Percentiles rank a stretch among this genome's conserved stretches.
phyloP scores from a whole-genome alignment of 2,113 vertebrate genomes.

The Bubo bubo region DNA sequence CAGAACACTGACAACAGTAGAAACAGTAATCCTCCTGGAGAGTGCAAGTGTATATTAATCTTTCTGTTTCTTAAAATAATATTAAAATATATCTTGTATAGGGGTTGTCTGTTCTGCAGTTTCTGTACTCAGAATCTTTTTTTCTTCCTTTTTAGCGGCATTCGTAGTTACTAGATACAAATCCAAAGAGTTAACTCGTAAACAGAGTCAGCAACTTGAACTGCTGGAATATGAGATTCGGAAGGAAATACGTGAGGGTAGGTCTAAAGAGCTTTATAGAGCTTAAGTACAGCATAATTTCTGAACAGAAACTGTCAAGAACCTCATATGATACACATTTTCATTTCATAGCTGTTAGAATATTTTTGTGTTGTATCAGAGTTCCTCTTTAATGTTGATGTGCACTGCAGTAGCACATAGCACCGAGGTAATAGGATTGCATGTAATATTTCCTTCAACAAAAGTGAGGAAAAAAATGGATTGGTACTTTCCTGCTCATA shows the following conservation, averaged over 20 bases:
- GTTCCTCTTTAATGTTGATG: background rate
- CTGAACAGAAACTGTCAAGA: slow-evolving; percentile 1
- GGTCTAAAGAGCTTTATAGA: slow-evolving; percentile 1
- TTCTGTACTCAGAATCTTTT: background rate
- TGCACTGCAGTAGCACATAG: background rate
- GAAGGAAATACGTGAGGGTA: slow-evolving; percentile 93
- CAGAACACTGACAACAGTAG: background rate
- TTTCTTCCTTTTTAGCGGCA: slow-evolving; percentile 67
- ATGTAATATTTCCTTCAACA: background rate
- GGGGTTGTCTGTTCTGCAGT: background rate
- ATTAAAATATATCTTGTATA: background rate
- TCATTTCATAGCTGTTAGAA: background rate
- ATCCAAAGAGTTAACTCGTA: slow-evolving; percentile 80
- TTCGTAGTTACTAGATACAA: slow-evolving; percentile 79
- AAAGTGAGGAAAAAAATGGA: background rate
- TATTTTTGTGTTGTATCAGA: background rate
- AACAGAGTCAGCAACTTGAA: slow-evolving; percentile 85
- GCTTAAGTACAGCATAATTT: background rate
- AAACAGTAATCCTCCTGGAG: background rate
- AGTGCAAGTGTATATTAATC: background rate
- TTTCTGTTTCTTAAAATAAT: background rate
- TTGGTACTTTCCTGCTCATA: background rate
- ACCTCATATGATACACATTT: background rate
- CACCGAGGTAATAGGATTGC: background rate
- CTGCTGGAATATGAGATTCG: slow-evolving; percentile 87